These are phyloP conservation scores for Corvus cornix DNA, from an alignment of 2,113 vertebrate species.

Conservation along the genomic window DNA sequence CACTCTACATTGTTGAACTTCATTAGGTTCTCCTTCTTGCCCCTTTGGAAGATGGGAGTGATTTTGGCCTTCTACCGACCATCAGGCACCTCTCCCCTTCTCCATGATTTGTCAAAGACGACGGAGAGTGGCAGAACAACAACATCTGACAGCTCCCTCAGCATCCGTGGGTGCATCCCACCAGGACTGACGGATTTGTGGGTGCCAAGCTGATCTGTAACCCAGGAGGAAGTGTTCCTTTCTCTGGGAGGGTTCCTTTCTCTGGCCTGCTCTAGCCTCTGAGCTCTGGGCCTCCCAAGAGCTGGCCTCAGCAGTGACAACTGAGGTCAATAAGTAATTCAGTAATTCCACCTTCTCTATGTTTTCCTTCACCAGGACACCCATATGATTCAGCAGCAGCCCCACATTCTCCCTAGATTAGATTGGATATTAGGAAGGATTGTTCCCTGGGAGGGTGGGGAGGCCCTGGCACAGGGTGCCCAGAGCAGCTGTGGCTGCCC, in stretches of 20 bases:
- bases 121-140: not conserved
- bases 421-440: not conserved
- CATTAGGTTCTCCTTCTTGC: not conserved
- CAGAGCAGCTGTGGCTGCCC: not conserved
- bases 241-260: not conserved
- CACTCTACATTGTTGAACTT: not conserved
- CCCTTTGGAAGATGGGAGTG: not conserved
- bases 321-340: not conserved
- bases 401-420: not conserved
- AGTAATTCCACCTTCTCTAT: not conserved
- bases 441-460: fast-evolving
- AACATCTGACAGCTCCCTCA: not conserved
- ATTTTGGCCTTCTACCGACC: not conserved
- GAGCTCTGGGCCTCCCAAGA: not conserved
- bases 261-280: not conserved
- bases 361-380: not conserved
- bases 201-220: not conserved
- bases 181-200: not conserved
- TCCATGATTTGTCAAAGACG: not conserved
- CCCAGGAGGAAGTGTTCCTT: not conserved
- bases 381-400: not conserved
- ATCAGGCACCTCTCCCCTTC: not conserved
- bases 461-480: not conserved
- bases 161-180: not conserved
- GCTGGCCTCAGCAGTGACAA: fast-evolving